Base-by-base conservation (phyloP, 2,113 vertebrate genomes). In the Ciconia boyciana region DNA sequence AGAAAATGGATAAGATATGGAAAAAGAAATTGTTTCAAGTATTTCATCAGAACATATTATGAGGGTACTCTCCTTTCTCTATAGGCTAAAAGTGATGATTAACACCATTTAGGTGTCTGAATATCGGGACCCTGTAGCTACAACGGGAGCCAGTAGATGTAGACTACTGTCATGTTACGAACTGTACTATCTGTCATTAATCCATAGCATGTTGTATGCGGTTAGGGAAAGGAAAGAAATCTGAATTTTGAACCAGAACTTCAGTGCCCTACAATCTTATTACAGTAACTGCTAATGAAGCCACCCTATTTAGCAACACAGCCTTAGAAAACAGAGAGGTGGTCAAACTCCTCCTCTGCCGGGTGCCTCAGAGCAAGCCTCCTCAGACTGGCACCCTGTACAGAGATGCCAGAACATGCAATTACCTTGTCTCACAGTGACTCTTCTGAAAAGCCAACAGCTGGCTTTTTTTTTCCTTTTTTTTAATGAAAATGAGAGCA, bases 381-480 rank as follows among this genome's bases (percentile, higher is more conserved):
- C 43, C 25, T 52, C 44, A 31, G 22, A 21, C 39, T 43, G 54
- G 19, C 44, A 51, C 22, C 36, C 36, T 48, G 22, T 16, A 25
- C 1, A 3, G 25, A 68, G 34, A 57, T 74, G 31, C 22, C 12
- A 21, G 29, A 57, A 15, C 24, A 52, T 28, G 10, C 7, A 22
- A 28, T 24, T 16, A 7, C 22, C 44, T 36, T 55, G 14, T 15
- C 26, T 34, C 26, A 32, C 26, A 29, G 13, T 7, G 10, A 18
- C 39, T 48, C 28, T 24, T 58, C 49, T 34, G 34, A 58, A 83
- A 64, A 79, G 34, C 34, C 34, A 79, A 58, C 34, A 82, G 48
- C 29, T 44, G 58, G 11, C 15, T 29, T 51, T 79, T 48, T 14
- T 25, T 0, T 1, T 2, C 10, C 5, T 10, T 16, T 10, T 4